These are phyloP conservation scores for Oscheius onirici DNA, from an alignment of 2,888 invertebrate genomes.

Conservation along the genomic window DNA sequence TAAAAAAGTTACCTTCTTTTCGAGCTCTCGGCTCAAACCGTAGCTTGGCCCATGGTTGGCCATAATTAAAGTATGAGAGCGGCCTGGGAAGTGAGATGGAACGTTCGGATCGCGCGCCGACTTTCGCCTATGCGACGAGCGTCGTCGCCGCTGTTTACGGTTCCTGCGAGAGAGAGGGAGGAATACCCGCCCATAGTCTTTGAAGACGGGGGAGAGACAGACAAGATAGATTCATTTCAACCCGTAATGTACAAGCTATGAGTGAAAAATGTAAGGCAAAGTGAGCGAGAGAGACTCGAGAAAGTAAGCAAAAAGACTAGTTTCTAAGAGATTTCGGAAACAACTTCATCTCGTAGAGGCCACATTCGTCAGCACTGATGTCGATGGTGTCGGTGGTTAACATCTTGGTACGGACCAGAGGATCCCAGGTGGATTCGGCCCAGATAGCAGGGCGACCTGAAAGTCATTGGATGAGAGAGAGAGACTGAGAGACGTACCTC, in stretches of 20 bases:
- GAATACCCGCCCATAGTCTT: not conserved
- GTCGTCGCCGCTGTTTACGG: slow-evolving; percentile 24
- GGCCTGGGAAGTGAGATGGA: not conserved
- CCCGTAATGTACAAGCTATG: slow-evolving; percentile 17
- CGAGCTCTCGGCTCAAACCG: slow-evolving; percentile 71
- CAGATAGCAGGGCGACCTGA: slow-evolving; percentile 57
- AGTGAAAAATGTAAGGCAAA: not conserved
- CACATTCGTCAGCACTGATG: slow-evolving; percentile 51
- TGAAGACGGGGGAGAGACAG: not conserved
- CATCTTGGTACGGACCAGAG: slow-evolving; percentile 53
- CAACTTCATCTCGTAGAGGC: slow-evolving; percentile 42
- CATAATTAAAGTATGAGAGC: slow-evolving; percentile 56
- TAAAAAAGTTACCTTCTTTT: slow-evolving; percentile 66
- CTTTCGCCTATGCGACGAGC: slow-evolving; percentile 23
- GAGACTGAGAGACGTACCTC: slow-evolving; percentile 36
- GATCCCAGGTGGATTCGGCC: slow-evolving; percentile 64
- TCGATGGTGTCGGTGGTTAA: slow-evolving; percentile 45
- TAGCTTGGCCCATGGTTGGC: slow-evolving; percentile 72
- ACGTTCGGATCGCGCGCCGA: slow-evolving; percentile 21
- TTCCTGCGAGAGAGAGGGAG: slow-evolving; percentile 6
- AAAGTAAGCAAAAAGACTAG: not conserved
- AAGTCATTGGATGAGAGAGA: not conserved
- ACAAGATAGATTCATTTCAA: slow-evolving; percentile 14
- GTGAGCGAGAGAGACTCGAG: not conserved
- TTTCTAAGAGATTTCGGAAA: slow-evolving; percentile 7